Evolutionary conservation across 2,888 invertebrate species (phyloP), one percentile per base, ranked within the genome.

Genomic region (Ernsta delagoae): DNA sequence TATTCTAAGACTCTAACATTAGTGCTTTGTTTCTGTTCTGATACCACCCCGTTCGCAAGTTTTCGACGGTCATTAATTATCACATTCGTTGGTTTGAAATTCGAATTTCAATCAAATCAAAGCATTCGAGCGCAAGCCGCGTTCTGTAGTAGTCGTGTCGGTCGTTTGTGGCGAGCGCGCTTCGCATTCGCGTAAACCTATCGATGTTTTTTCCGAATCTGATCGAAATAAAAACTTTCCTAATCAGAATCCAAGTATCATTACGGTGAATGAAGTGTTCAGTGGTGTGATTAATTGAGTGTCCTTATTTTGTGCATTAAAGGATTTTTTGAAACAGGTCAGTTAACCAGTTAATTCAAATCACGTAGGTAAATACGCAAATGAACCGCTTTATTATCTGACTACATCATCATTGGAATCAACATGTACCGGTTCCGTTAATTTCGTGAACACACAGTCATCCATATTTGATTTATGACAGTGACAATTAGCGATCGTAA

Each of bases 41-140:
- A 24, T 50, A 43, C 48, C 50, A 31, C 31, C 31, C 12, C 24
- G 50, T 56, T 11, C 34, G 56, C 53, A 53, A 53, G 53, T 56
- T 34, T 56, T 11, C 34, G 43, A 53, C 66, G 59, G 60, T 53
- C 41, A 54, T 41, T 41, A 54, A 53, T 34, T 31, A 31, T 31
- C 31, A 31, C 31, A 31, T 31, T 31, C 31, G 31, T 31, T 31
- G 31, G 31, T 31, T 31, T 31, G 31, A 31, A 31, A 31, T 31
- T 31, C 31, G 31, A 31, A 31, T 16, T 16, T 16, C 16, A 16
- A 16, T 31, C 31, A 31, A 31, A 31, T 61, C 34, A 57, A 57
- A 57, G 34, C 92, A 92, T 90, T 92, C 90, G 87, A 83, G 87
- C 84, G 84, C 83, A 82, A 81, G 89, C 88, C 83, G 79, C 83